Evolutionary conservation across 2,113 vertebrate genomes (phyloP), one percentile per base, ranked within the genome.

Genomic region (Morphnarchus princeps): DNA sequence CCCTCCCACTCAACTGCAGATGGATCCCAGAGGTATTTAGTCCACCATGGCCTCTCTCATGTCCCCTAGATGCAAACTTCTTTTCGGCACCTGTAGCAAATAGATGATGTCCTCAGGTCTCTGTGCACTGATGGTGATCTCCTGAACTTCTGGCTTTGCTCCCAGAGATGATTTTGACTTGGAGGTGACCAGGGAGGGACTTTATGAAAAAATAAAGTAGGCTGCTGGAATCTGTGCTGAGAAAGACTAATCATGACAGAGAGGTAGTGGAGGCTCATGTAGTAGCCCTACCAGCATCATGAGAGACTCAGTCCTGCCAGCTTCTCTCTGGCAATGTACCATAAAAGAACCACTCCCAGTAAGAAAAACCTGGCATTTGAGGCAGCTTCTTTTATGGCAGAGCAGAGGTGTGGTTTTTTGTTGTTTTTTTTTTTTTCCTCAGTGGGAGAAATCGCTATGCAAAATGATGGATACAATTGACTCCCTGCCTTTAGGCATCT

Each of bases 401-500:
- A 63, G 69, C 16, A 59, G 65, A 82, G 4, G 3, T 19, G 15
- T 36, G 21, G 12, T 21, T 25, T 25, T 42, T 50, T 49, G 42
- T 43, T 16, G 16, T 58, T 32, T 7, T 2, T 3, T 49, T 70
- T 25, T 7, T 3, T 3, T 50, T 24, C 2, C 26, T 50, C 55
- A 31, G 29, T 55, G 54, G 47, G 52, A 92, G n/a, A 80, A 82
- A 87, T 90, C 40, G 42, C 15, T 81, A 67, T 91, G 69, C 82
- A 78, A 71, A 93, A 52, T 90, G 57, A 54, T 29, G 55, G 77
- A 20, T 80, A 24, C n/a, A 59, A 74, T 40, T 42, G 76, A 67
- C 13, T 87, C 72, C 42, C 36, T 81, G 86, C 96, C 89, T 82
- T 90, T 19, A 78, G 86, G 86, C 72, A 36, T 50, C 15, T 13